Evolutionary conservation across 2,797 vertebrate species (phyloP).

Genomic region (Oreochromis mossambicus): DNA sequence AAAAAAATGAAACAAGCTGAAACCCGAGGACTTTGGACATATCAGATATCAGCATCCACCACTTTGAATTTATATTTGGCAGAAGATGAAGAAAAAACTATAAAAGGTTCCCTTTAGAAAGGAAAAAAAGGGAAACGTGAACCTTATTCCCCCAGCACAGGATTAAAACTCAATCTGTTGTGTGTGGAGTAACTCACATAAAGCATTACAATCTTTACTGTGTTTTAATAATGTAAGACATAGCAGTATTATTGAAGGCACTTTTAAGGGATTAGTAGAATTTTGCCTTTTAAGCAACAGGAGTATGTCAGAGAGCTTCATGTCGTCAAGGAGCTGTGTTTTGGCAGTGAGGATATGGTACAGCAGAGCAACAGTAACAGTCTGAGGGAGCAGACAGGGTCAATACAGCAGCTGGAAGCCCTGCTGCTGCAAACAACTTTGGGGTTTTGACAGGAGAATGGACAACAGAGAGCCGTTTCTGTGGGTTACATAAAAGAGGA

Average conservation of each 20-base stretch:
- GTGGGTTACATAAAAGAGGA: background rate
- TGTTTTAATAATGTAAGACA: background rate
- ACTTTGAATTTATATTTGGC: background rate
- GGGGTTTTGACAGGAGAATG: background rate
- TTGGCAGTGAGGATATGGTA: background rate
- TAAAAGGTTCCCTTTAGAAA: background rate
- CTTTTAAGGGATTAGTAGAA: background rate
- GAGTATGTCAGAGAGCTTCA: background rate
- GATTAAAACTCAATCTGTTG: background rate
- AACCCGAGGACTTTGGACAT: background rate
- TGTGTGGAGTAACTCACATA: background rate
- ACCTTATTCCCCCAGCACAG: background rate
- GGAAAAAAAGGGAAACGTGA: background rate
- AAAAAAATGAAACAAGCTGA: background rate
- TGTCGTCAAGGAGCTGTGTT: background rate
- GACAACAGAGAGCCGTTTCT: background rate
- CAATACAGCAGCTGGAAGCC: slow-evolving; percentile 15
- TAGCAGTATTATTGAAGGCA: background rate
- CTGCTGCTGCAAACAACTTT: slow-evolving; percentile 4
- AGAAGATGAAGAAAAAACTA: background rate
- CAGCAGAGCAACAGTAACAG: background rate
- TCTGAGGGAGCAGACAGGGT: background rate
- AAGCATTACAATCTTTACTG: background rate
- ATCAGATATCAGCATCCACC: background rate
- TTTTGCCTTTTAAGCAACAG: background rate